Percentiles rank a stretch among this genome's conserved stretches.
These are phyloP conservation scores for Erebia palarica DNA, from an alignment of 2,888 invertebrate species.

Conservation along the genomic window DNA sequence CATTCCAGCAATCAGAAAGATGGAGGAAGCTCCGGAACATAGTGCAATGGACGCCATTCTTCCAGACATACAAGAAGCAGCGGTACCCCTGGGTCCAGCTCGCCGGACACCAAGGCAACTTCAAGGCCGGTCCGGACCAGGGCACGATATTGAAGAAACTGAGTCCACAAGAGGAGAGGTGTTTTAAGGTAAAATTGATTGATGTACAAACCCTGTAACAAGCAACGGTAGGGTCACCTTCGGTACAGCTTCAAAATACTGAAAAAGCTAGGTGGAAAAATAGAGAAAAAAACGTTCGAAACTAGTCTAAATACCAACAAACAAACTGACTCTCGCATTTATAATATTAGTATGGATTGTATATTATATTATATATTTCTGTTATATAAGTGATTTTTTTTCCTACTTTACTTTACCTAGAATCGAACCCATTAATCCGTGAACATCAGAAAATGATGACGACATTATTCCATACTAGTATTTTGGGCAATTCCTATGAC, in stretches of 20 bases:
- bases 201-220: no score
- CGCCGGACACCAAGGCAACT: constrained; percentile 97
- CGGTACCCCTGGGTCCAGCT: constrained; percentile 98
- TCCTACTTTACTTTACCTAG: no score
- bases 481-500: constrained; percentile 5
- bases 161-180: constrained; percentile 93
- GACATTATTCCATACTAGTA: neutral
- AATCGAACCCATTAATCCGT: neutral
- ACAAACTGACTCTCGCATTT: no score
- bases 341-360: no score
- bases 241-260: constrained; percentile 83
- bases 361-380: no score
- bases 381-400: no score
- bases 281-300: constrained; percentile 84
- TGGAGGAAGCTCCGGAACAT: constrained; percentile 97
- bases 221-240: constrained; percentile 52
- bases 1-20: constrained; percentile 90
- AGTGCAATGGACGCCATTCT: constrained; percentile 98
- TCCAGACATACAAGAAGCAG: constrained; percentile 97
- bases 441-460: neutral
- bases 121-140: constrained; percentile 95
- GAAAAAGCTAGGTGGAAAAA: constrained; percentile 93
- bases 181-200: constrained; percentile 85
- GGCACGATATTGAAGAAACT: constrained; percentile 97
- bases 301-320: neutral